These are phyloP conservation scores for Andrena dorsata DNA, from an alignment of 2,888 invertebrate species.

Conservation along the genomic window DNA sequence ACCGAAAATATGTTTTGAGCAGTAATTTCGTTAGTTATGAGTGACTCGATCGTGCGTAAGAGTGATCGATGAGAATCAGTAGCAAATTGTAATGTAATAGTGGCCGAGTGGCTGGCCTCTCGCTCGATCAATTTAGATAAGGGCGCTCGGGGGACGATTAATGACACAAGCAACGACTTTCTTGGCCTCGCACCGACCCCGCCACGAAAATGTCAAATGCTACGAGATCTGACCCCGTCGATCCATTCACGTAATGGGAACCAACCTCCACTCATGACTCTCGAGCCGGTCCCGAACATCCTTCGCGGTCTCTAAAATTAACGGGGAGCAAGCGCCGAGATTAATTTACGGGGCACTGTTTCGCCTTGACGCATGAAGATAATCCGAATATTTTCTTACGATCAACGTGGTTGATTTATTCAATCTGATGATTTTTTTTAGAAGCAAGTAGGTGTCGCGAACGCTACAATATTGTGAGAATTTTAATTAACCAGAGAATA, in stretches of 20 bases:
- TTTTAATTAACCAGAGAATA: neutral
- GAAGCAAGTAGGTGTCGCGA: too few relatives aligned
- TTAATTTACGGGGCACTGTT: conserved; percentile 32
- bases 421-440: too few relatives aligned
- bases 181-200: conserved; percentile 66
- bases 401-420: too few relatives aligned
- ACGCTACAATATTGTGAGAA: neutral
- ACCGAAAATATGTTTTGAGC: neutral
- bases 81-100: conserved; percentile 47
- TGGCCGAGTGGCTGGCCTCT: conserved; percentile 15
- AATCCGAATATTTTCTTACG: too few relatives aligned
- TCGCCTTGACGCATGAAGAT: too few relatives aligned
- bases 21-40: neutral
- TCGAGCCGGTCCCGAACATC: conserved; percentile 55
- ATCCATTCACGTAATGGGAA: conserved; percentile 73
- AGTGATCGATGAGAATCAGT: conserved; percentile 53
- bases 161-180: conserved; percentile 71
- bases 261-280: conserved; percentile 70
- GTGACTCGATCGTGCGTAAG: conserved; percentile 20
- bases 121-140: conserved; percentile 63
- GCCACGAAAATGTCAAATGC: conserved; percentile 62
- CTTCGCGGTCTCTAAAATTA: conserved; percentile 40
- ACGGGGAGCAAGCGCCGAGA: conserved; percentile 32
- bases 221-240: conserved; percentile 66
- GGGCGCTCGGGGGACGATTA: conserved; percentile 58